phyloP scores from a whole-genome alignment of 2,888 invertebrate genomes.

The Serripes groenlandicus region DNA sequence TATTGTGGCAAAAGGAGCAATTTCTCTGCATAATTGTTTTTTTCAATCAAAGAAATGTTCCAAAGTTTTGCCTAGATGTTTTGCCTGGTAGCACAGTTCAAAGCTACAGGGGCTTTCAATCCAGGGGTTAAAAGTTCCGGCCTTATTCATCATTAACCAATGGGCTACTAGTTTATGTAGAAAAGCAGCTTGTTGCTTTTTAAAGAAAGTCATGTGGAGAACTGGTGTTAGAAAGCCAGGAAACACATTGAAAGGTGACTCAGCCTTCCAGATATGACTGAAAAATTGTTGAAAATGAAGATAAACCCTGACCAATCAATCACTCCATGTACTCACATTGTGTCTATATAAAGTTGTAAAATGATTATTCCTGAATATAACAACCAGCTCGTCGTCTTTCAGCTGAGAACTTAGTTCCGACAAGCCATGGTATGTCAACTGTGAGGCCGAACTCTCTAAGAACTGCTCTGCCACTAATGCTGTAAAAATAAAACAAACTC shows the following conservation, averaged over 20 bases:
- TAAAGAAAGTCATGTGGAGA: background rate
- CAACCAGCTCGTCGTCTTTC: constrained; percentile 87
- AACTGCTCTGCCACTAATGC: constrained; percentile 88
- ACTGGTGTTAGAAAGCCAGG: background rate
- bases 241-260: background rate
- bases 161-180: too few species aligned
- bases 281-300: too few species aligned
- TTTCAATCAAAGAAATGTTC: background rate
- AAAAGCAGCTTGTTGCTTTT: too few species aligned
- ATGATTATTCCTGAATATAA: constrained; percentile 89
- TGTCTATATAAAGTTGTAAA: constrained; percentile 88
- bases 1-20: background rate
- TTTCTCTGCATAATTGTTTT: background rate
- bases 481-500: constrained; percentile 75
- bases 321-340: constrained; percentile 84
- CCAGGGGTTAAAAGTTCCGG: too few species aligned
- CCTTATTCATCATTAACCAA: too few species aligned
- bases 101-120: background rate
- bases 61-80: background rate
- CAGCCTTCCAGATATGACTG: background rate
- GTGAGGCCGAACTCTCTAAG: constrained; percentile 87
- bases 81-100: too few species aligned
- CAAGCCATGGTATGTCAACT: constrained; percentile 88
- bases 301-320: too few species aligned
- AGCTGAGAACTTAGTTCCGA: constrained; percentile 87